Evolutionary conservation across 2,888 invertebrate genomes (phyloP).

Genomic region (Cephus sareptanus): DNA sequence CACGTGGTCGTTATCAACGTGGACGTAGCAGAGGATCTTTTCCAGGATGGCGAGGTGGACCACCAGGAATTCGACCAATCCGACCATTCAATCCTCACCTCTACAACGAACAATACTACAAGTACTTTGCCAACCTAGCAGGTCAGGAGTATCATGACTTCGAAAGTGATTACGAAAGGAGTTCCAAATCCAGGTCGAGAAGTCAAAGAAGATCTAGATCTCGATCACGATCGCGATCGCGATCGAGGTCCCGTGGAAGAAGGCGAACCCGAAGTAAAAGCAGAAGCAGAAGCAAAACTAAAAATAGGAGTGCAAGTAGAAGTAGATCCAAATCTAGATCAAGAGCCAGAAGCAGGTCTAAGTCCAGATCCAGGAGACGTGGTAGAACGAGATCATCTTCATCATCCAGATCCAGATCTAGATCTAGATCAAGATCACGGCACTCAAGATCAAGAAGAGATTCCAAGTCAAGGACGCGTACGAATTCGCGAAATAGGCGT

Average conservation of each 20-base stretch:
- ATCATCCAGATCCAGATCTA: constrained; percentile 42
- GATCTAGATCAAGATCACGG: constrained; percentile 37
- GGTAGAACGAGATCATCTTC: constrained; percentile 36
- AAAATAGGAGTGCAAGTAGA: constrained; percentile 24
- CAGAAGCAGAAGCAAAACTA: constrained; percentile 36
- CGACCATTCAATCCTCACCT: constrained; percentile 60
- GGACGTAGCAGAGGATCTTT: constrained; percentile 37
- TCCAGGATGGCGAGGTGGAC: constrained; percentile 35
- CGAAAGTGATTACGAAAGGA: constrained; percentile 59
- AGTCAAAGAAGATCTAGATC: constrained; percentile 54
- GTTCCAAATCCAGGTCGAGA: constrained; percentile 42
- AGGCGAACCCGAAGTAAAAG: constrained; percentile 33
- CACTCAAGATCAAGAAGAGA: constrained; percentile 16
- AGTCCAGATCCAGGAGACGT: constrained; percentile 21
- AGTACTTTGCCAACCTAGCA: constrained; percentile 73
- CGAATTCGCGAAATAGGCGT: constrained; percentile 38
- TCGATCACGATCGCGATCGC: constrained; percentile 42
- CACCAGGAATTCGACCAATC: constrained; percentile 34
- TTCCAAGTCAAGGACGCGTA: constrained; percentile 43
- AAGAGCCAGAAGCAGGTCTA: constrained; percentile 27
- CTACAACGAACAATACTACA: constrained; percentile 68
- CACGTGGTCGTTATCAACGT: constrained; percentile 25
- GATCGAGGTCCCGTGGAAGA: constrained; percentile 39
- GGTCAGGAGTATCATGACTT: constrained; percentile 70
- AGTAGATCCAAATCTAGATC: constrained; percentile 37